Base-by-base conservation (phyloP, 2,797 vertebrate genomes). In the Erpetoichthys calabaricus region DNA sequence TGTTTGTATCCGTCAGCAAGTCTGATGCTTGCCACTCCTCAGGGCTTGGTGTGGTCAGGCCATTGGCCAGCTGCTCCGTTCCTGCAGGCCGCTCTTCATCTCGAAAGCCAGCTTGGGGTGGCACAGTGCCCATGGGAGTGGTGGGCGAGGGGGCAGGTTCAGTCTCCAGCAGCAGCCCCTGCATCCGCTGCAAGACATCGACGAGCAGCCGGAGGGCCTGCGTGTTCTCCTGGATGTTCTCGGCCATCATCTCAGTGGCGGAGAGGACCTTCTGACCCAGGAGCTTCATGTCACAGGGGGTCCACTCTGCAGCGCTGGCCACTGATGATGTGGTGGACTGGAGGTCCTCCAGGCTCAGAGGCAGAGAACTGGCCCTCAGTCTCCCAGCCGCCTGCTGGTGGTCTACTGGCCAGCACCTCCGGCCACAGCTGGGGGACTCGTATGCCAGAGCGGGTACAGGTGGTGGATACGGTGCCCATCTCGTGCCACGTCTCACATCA, bases 221-320 rank as follows among this genome's bases (percentile, higher is more conserved):
- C 1, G 76, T 73, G 63, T 80, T 80, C 62, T 78, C 78, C 65
- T 77, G 75, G 8, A 79, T 69, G 0, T 72, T 77, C 58, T 77
- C 73, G 0, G 75, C 77, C 67, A 81, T 73, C 63, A 70, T 70
- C 7, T 80, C 75, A 0, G 73, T 76, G 1, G 75, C 77, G 0
- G 67, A 62, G 0, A 71, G 70, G 78, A 82, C 79, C 71, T 67
- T 78, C 56, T 77, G 67, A 6, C 77, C 76, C 1, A 80, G 70
- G 7, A 71, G 54, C 60, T 69, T 62, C 46, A 85, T 69, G 58
- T 80, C 76, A 47, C 70, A 73, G 57, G 73, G 72, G 70, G 75
- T 80, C 71, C 8, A 75, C 65, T 81, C 70, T 75, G 82, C 75
- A 56, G 70, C 72, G 64, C 62, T 73, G 58, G 77, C 68, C 0